phyloP scores from a whole-genome alignment of 2,113 vertebrate genomes.

The Brienomyrus brachyistius region DNA sequence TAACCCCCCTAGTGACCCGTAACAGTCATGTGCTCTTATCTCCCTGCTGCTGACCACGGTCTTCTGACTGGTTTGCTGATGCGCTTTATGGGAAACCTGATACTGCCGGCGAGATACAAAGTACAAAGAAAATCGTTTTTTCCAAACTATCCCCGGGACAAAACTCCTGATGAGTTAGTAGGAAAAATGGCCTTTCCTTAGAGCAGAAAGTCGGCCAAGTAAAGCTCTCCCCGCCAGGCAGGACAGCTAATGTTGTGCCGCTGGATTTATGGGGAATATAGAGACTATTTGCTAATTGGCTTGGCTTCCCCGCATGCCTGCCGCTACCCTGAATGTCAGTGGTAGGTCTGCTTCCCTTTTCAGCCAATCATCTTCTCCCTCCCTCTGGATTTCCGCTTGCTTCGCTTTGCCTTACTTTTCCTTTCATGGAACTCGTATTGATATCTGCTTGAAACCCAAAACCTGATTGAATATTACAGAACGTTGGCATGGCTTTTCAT shows the following conservation, averaged over 20 bases:
- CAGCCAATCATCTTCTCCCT: not conserved
- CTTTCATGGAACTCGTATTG: not conserved
- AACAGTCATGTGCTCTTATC: not conserved
- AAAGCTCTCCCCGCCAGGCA: not conserved
- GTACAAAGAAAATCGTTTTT: not conserved
- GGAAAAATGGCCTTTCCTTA: not conserved
- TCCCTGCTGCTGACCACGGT: not conserved
- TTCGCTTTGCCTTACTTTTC: not conserved
- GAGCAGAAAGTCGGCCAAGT: not conserved
- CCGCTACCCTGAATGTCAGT: not conserved
- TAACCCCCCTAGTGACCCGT: not conserved
- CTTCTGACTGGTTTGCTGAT: not conserved
- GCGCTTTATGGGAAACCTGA: not conserved
- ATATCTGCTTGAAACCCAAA: not conserved
- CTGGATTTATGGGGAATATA: not conserved
- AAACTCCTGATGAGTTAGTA: not conserved
- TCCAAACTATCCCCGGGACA: not conserved
- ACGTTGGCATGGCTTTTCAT: not conserved
- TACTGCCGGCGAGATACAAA: not conserved
- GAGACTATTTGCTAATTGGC: not conserved
- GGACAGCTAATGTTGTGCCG: not conserved
- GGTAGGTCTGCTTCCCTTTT: not conserved
- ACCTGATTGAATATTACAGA: not conserved
- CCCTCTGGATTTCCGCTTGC: not conserved
- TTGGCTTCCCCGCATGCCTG: not conserved